These are phyloP conservation scores for Atta texana DNA, from an alignment of 1,140 invertebrate species.

Conservation along the genomic window DNA sequence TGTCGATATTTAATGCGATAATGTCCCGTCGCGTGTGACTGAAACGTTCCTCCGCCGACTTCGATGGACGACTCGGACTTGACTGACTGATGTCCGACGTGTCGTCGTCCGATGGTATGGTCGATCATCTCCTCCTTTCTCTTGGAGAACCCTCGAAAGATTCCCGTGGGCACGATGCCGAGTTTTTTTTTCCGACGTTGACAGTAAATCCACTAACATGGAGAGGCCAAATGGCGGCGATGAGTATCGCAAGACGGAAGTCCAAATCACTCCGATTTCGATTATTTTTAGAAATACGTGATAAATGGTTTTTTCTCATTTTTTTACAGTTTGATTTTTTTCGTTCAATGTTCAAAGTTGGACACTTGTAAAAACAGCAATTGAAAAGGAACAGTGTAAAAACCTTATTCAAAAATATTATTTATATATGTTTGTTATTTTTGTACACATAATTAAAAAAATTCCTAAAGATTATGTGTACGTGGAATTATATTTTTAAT, in stretches of 20 bases:
- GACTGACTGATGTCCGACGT: conserved; percentile 76
- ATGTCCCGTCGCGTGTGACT: conserved; percentile 83
- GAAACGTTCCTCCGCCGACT: conserved; percentile 77
- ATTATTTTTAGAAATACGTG: not conserved
- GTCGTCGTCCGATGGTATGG: conserved; percentile 60
- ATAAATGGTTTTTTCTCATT: not conserved
- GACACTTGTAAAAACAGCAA: not conserved
- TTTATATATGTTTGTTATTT: not conserved
- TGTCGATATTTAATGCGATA: conserved; percentile 85
- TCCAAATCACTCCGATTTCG: not conserved
- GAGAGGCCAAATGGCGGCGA: not conserved
- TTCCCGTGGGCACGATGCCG: conserved; percentile 38
- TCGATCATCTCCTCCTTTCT: conserved; percentile 57
- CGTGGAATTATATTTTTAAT: not conserved
- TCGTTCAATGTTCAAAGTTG: not conserved
- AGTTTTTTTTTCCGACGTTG: conserved; percentile 21
- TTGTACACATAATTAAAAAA: not conserved
- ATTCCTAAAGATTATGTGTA: not conserved
- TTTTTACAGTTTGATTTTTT: not conserved
- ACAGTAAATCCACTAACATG: conserved; percentile 17
- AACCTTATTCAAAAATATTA: not conserved
- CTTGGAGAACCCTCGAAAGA: conserved; percentile 44
- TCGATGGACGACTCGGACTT: conserved; percentile 75
- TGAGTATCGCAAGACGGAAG: not conserved
- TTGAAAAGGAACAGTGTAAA: not conserved